These are phyloP conservation scores for Eurosta solidaginis DNA, from an alignment of 1,140 invertebrate species.

Conservation along the genomic window DNA sequence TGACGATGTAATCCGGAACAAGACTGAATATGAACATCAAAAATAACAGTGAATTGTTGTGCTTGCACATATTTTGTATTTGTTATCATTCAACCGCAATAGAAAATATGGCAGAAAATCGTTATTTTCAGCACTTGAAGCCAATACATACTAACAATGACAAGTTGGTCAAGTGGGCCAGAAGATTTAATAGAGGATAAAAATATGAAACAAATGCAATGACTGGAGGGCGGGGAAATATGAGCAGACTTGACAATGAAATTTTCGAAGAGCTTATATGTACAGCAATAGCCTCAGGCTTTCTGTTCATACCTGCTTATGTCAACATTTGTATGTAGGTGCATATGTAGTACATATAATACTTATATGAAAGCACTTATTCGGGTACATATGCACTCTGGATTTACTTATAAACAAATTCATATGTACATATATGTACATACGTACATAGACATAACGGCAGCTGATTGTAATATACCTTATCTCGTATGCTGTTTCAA, in stretches of 20 bases:
- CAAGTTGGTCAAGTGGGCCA: slow-evolving; percentile 13
- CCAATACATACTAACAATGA: slow-evolving; percentile 15
- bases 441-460: no score
- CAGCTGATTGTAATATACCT: no score
- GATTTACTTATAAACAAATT: no score
- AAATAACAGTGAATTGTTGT: not conserved
- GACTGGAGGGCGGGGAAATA: not conserved
- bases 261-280: no score
- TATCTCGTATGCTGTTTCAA: no score
- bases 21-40: not conserved
- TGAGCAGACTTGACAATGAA: slow-evolving; percentile 12
- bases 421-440: no score
- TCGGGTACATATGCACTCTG: no score
- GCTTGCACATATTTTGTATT: not conserved
- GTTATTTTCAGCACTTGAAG: slow-evolving; percentile 13
- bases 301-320: no score
- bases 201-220: slow-evolving; percentile 18
- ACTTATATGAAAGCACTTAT: no score
- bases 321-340: no score
- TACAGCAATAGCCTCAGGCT: no score
- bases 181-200: not conserved
- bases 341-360: no score
- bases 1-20: not conserved
- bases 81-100: not conserved
- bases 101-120: slow-evolving; percentile 8